Evolutionary conservation across 2,888 invertebrate species (phyloP).

Genomic region (Leucozona laternaria): DNA sequence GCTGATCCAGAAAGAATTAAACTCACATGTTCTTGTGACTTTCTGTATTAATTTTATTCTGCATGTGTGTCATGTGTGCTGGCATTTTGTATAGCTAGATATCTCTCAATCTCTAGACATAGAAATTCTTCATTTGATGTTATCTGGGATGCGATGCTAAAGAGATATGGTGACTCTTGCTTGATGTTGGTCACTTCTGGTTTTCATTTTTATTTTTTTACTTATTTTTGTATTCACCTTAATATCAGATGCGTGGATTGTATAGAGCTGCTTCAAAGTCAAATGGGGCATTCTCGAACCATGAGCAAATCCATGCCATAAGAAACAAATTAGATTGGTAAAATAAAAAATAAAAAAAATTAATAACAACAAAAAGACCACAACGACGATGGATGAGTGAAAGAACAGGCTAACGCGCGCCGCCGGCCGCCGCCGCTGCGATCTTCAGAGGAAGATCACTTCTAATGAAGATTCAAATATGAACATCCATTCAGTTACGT

Average conservation of each 20-base stretch:
- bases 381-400: slow-evolving; percentile 53
- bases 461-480: slow-evolving; percentile 82
- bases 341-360: slow-evolving; percentile 45
- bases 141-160: slow-evolving; percentile 37
- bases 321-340: slow-evolving; percentile 68
- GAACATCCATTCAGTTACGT: slow-evolving; percentile 83
- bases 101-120: slow-evolving; percentile 10
- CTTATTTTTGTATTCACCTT: slow-evolving; percentile 31
- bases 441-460: slow-evolving; percentile 77
- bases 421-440: not conserved
- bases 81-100: not conserved
- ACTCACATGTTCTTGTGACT: slow-evolving; percentile 42
- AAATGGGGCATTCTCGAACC: slow-evolving; percentile 66
- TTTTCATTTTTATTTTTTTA: slow-evolving; percentile 41
- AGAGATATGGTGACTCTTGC: slow-evolving; percentile 32
- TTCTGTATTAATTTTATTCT: slow-evolving; percentile 29
- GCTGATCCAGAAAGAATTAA: slow-evolving; percentile 57
- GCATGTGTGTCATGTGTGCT: slow-evolving; percentile 10
- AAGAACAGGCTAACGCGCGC: slow-evolving; percentile 69
- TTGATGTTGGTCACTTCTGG: slow-evolving; percentile 66
- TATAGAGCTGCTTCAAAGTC: slow-evolving; percentile 54
- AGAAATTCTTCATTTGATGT: slow-evolving; percentile 25
- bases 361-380: slow-evolving; percentile 33
- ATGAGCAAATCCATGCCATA: slow-evolving; percentile 55
- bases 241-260: slow-evolving; percentile 39